Base-by-base conservation (phyloP, 2,888 invertebrate species). In the Ceramica pisi region DNA sequence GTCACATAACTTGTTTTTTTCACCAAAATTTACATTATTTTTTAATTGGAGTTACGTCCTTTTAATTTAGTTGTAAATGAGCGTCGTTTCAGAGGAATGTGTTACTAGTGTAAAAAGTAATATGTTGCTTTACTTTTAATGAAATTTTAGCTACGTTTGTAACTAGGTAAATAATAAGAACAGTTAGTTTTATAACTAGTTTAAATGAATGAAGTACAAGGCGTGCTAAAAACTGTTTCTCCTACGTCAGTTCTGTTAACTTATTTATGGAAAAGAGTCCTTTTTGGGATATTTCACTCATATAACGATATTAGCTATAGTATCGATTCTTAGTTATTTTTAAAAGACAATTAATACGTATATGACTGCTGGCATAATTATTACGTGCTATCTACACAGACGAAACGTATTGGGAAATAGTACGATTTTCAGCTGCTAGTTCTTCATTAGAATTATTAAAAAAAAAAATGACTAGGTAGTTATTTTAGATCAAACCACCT, bases 51-150 rank as follows among this genome's bases (percentile, higher is more conserved):
- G 65, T 63, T 62, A 63, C 62, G 62, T 69, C 57, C 46, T 69
- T 77, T 81, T 78, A 78, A 78, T 78, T 77, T 77, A 77, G 59
- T 81, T 81, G 82, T 81, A 77, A 78, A 81, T 78, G 53, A 69
- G 62, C 59, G 82, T 70, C 70, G 78, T 81, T 69, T 55, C 70
- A 59, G 21, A 23, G 21, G 16, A 66, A 77, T 69, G 50, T 51
- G 51, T 66, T 81, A 64, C 63, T 67, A 61, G 78, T 51, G 44
- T 31, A 19, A 46, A 51, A 26, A 46, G 46, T 46, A 46, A 68
- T 53, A 57, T 53, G 19, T 61, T 64, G 10, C 41, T 38, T 61
- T 41, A 38, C n/a, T 79, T 59, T 59, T 21, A 48, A 80, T 72
- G 6, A 23, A 31, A 35, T 48, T 59, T 73, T 53, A 31, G 19